Base-by-base conservation (phyloP, 1,140 invertebrate genomes). In the Bombus turneri region DNA sequence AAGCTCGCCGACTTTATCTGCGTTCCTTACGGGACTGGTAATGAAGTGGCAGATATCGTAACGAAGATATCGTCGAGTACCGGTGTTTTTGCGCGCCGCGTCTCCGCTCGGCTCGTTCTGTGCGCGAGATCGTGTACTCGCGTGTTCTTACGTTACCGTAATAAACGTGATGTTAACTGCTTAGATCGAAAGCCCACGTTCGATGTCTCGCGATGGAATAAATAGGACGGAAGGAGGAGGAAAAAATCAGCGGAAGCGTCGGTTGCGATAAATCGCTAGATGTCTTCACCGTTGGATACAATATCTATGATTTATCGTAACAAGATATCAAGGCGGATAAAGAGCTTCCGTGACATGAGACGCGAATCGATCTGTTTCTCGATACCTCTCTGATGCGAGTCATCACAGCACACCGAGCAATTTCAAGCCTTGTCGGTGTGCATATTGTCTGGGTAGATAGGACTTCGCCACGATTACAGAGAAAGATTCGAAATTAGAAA, bases 31-130 rank as follows among this genome's bases (percentile, higher is more conserved):
- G 81, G 72, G 81, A 83, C 81, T 41, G 25, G 71, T 83, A 83
- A 83, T 75, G 74, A 83, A 83, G 59, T 53, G 72, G 72, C 34
- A 83, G 81, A 83, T 83, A 83, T 83, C 81, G 80, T 43, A 72
- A 59, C 57, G 80, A 72, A 62, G 71, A 82, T 71, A 82, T 62
- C 80, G 53, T 25, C 59, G 25, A 34, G 39, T 82, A 74, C 39
- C 81, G 47, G 15, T 39, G 68, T 81, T 72, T 47, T 72, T 57
- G 47, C 37, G 37, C 79, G 34, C n/a, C 22, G 37, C 57, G 53
- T 81, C 47, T 53, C 37, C 3, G 28, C 28, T 22, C 22, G 18
- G 18, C 28, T 62, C 59, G 28, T 43, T 69, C 64, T 28, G 4
- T 15, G 8, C 31, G 28, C n/a, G 64, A 39, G 34, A 80, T 80